phyloP scores from a whole-genome alignment of 2,888 invertebrate species.

The Tachystola acroxantha region DNA sequence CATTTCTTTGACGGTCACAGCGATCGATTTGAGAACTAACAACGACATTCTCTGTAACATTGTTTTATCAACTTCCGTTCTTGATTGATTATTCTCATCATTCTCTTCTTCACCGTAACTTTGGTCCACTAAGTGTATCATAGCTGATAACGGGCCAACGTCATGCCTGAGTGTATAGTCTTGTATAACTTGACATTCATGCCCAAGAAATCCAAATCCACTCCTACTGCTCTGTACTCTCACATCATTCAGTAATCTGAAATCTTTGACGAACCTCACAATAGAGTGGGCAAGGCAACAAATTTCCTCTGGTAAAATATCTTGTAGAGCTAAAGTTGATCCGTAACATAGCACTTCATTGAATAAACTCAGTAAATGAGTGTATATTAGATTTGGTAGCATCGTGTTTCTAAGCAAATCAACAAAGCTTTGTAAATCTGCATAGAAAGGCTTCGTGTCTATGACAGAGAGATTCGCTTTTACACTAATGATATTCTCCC shows the following conservation, averaged over 20 bases:
- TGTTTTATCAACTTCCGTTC: slow-evolving; percentile 83
- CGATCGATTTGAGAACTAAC: slow-evolving; percentile 92
- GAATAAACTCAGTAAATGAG: slow-evolving; percentile 89
- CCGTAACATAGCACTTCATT: slow-evolving; percentile 95
- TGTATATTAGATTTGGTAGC: slow-evolving; percentile 90
- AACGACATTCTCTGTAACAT: slow-evolving; percentile 91
- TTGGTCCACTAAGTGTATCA: slow-evolving; percentile 64
- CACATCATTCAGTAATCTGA: slow-evolving; percentile 82
- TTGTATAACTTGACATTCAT: slow-evolving; percentile 54
- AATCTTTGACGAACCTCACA: slow-evolving; percentile 91
- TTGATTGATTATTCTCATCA: slow-evolving; percentile 50
- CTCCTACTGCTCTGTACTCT: slow-evolving; percentile 61
- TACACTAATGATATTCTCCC: slow-evolving; percentile 94
- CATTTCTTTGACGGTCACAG: slow-evolving; percentile 93
- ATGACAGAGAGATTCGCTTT: slow-evolving; percentile 93
- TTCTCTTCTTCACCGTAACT: slow-evolving; percentile 66
- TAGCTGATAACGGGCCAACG: slow-evolving; percentile 47
- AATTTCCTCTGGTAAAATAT: slow-evolving; percentile 91
- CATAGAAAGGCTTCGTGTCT: slow-evolving; percentile 93
- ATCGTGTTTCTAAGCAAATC: slow-evolving; percentile 82
- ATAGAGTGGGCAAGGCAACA: slow-evolving; percentile 91
- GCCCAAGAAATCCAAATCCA: slow-evolving; percentile 66
- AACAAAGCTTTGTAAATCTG: slow-evolving; percentile 89
- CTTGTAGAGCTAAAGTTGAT: slow-evolving; percentile 92
- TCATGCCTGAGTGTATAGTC: slow-evolving; percentile 59